Evolutionary conservation across 2,888 invertebrate genomes (phyloP).

Genomic region (Acholoe squamosa): DNA sequence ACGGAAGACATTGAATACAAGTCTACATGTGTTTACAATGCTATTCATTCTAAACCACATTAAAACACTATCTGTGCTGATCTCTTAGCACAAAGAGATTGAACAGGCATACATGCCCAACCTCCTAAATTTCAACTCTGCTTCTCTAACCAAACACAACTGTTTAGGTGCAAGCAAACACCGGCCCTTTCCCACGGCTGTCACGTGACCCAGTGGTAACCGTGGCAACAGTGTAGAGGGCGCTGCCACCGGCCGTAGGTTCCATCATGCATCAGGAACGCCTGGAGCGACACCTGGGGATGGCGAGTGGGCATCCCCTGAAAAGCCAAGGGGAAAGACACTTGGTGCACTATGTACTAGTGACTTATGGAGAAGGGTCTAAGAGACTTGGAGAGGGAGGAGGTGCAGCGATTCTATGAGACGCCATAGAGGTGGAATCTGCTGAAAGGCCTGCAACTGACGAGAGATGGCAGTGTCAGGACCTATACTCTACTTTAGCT

Average conservation of each 20-base stretch:
- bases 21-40: no score
- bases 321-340: not conserved
- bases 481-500: no score
- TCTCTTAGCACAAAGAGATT: not conserved
- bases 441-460: not conserved
- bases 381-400: no score
- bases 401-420: no score
- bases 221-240: not conserved
- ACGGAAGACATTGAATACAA: no score
- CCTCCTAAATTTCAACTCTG: no score
- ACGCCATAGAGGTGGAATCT: not conserved
- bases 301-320: not conserved
- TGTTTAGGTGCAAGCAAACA: not conserved
- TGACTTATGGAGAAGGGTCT: not conserved
- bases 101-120: not conserved
- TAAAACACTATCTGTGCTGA: not conserved
- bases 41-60: not conserved
- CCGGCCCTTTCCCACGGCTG: not conserved
- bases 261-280: not conserved
- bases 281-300: conserved; percentile 7
- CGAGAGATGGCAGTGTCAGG: not conserved
- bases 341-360: not conserved
- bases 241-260: not conserved
- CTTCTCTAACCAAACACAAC: no score
- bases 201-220: conserved; percentile 1